Conservation (phyloP, 30 jellyfish, hydroid and myxozoan genomes). For the Pelagia noctiluca region DNA sequence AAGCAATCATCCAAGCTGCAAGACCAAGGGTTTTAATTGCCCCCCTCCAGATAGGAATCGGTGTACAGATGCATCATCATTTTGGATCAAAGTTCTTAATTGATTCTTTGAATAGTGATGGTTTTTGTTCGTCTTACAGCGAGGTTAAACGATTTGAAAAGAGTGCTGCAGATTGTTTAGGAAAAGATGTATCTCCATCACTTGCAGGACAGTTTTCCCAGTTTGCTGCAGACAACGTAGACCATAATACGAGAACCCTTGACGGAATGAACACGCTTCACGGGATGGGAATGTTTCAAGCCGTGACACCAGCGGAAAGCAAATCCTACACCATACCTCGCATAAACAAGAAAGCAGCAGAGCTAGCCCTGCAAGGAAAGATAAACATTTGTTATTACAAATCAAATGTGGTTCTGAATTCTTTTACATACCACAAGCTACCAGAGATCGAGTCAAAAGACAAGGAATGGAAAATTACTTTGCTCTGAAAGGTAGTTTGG, state of each 20-base stretch:
- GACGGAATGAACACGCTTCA: slow-evolving; percentile 64
- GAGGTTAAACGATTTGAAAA: slow-evolving; percentile 38
- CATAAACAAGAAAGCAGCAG: slow-evolving; percentile 22
- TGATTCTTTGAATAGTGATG: slow-evolving; percentile 28
- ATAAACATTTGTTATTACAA: not conserved
- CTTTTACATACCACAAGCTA: slow-evolving; percentile 13
- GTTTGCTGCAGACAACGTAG: slow-evolving; percentile 60
- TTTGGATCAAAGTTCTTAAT: slow-evolving; percentile 48
- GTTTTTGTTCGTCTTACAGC: slow-evolving; percentile 55
- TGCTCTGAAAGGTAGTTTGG: slow-evolving; percentile 23
- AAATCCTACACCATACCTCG: slow-evolving; percentile 21
- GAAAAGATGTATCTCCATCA: slow-evolving; percentile 18
- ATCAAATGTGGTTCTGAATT: slow-evolving; percentile 11
- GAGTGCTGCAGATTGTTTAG: slow-evolving; percentile 42
- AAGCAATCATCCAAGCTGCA: slow-evolving; percentile 49
- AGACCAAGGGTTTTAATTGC: slow-evolving; percentile 27
- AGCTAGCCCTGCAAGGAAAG: slow-evolving; percentile 1
- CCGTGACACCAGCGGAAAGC: slow-evolving; percentile 20
- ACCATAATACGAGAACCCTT: slow-evolving; percentile 57
- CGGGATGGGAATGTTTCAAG: slow-evolving; percentile 62
- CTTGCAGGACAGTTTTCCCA: slow-evolving; percentile 55
- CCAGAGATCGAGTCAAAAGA: slow-evolving; percentile 17
- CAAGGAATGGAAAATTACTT: slow-evolving; percentile 8
- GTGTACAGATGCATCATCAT: slow-evolving; percentile 12
- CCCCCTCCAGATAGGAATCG: slow-evolving; percentile 32